Evolutionary conservation across 2,888 invertebrate genomes (phyloP), one percentile per base, ranked within the genome.

Genomic region (Eucriotettix oculatus): DNA sequence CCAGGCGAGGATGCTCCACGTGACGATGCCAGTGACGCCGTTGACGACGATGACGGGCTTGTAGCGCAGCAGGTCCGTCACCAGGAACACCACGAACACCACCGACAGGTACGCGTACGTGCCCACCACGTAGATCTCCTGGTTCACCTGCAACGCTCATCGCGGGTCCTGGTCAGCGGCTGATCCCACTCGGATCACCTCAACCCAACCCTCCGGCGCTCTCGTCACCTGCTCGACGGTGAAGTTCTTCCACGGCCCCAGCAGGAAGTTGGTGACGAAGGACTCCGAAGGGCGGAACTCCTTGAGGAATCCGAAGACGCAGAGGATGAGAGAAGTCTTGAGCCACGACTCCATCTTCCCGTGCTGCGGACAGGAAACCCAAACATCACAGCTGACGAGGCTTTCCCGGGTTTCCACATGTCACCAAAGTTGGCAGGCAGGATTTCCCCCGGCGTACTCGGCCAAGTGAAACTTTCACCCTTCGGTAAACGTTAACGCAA

Each of bases 241-340:
- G 42, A 90, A 75, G 71, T 91, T 87, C 68, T 86, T 81, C 82
- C 86, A 88, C 67, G 81, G 78, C 54, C 87, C 87, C 42, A 92
- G 73, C 3, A 29, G 29, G 71, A 86, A 91, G 69, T 90, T 86
- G 0, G 87, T 85, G 3, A 91, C 82, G 70, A 86, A 92, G 0
- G 91, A 88, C 68, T 92, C 91, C 0, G 89, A 89, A 0, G 91
- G 92, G n/a, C 91, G 78, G 62, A 91, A 81, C 72, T 92, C 91
- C 64, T 91, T 84, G 59, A 92, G 75, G 67, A 89, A 84, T 1
- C 91, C 91, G 69, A 90, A 91, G 48, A 83, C 74, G 69, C 90
- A 88, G 14, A 92, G 73, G 57, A 89, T 72, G 58, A 87, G 71
- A 0, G 87, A 86, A 60, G 86, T 80, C 71, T 78, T 78, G 57